Percentiles rank a stretch among this genome's conserved stretches.
phyloP scores from a whole-genome alignment of 2,113 vertebrate species.

The Circaetus cinerascens region DNA sequence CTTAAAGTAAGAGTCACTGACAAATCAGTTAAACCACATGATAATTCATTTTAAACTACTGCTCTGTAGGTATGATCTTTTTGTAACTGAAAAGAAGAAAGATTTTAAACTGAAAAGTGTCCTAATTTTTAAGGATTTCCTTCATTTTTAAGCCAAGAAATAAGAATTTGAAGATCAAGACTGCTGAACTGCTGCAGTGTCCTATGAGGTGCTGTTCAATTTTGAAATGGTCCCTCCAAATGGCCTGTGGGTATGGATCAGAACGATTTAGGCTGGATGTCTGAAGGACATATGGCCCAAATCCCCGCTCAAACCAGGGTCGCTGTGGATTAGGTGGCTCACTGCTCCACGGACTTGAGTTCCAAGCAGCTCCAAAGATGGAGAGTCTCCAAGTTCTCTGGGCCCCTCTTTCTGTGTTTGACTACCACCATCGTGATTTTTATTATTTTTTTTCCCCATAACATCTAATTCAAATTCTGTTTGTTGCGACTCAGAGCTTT shows the following conservation, averaged over 20 bases:
- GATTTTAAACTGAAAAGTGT: background rate
- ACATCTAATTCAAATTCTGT: constrained; percentile 21
- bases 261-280: background rate
- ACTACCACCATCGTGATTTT: background rate
- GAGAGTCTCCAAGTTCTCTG: background rate
- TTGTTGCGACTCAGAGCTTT: background rate
- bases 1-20: background rate
- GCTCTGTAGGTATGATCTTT: background rate
- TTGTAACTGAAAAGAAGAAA: background rate
- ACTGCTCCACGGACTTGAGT: background rate
- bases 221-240: background rate
- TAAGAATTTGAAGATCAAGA: background rate
- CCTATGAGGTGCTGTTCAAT: background rate
- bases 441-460: background rate
- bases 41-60: background rate
- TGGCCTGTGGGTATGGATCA: background rate
- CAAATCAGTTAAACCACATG: background rate
- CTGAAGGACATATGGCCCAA: background rate
- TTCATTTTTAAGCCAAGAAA: background rate
- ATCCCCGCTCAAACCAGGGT: background rate
- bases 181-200: background rate
- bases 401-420: background rate
- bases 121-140: background rate
- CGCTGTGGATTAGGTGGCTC: background rate
- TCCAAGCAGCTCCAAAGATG: background rate